A percentile compares a stretch with the other conserved stretches of the same genome.
These are phyloP conservation scores for Pseudorhiza aurosa DNA, from an alignment of 30 jellyfish, hydroid and myxozoan species.

Conservation along the genomic window DNA sequence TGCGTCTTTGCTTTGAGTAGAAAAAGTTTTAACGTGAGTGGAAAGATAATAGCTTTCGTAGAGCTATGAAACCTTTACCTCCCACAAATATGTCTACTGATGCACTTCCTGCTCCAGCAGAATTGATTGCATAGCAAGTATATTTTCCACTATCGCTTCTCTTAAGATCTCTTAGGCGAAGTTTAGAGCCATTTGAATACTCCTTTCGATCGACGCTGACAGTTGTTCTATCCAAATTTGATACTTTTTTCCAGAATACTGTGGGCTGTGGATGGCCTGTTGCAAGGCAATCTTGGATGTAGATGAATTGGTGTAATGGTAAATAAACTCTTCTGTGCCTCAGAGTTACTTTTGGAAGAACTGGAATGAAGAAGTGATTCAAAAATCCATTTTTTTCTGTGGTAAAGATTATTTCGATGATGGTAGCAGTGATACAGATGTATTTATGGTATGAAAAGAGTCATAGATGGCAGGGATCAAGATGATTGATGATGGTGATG, in stretches of 20 bases:
- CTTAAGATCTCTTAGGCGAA: not conserved
- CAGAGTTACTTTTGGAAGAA: not conserved
- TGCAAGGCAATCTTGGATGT: not conserved
- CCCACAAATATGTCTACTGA: not conserved
- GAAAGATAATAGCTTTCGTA: too few species aligned
- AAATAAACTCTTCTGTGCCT: not conserved
- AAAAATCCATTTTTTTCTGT: too few species aligned
- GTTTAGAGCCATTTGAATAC: not conserved
- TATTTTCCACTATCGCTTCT: conserved; percentile 4
- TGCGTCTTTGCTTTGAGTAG: too few species aligned
- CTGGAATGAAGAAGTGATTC: not conserved
- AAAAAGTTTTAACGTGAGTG: too few species aligned
- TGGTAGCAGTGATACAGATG: too few species aligned
- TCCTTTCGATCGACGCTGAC: not conserved
- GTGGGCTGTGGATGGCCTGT: not conserved
- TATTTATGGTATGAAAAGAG: too few species aligned
- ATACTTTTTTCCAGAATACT: not conserved
- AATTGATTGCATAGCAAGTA: conserved; percentile 1
- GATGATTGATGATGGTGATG: too few species aligned
- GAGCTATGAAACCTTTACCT: too few species aligned
- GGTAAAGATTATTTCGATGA: too few species aligned
- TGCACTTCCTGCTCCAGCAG: not conserved
- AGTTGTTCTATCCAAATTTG: too few species aligned
- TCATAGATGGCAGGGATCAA: too few species aligned
- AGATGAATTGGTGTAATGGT: not conserved